Evolutionary conservation across 2,797 vertebrate species (phyloP).

Genomic region (Melanotaenia pygmaea): DNA sequence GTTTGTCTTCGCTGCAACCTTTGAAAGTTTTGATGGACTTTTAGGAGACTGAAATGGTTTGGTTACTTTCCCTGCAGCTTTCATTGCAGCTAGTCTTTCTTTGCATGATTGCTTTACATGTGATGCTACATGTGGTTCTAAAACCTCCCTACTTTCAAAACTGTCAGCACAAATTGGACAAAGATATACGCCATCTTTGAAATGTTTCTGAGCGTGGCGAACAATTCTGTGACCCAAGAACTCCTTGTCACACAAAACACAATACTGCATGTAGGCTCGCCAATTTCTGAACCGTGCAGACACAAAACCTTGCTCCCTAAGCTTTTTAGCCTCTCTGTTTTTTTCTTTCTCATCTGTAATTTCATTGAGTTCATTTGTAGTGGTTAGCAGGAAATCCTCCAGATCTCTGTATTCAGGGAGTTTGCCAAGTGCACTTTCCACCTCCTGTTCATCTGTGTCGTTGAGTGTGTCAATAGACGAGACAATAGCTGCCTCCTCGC

Average conservation of each 20-base stretch:
- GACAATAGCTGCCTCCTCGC: constrained; percentile 97
- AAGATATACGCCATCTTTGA: constrained; percentile 96
- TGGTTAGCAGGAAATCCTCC: constrained; percentile 88
- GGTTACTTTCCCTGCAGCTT: constrained; percentile 89
- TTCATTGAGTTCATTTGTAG: constrained; percentile 88
- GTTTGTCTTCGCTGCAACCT: constrained; percentile 88
- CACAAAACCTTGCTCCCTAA: constrained; percentile 95
- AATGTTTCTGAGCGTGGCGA: constrained; percentile 97
- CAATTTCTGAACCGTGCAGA: constrained; percentile 99
- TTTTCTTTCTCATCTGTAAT: constrained; percentile 91
- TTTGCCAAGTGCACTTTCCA: constrained; percentile 87
- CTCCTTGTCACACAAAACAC: constrained; percentile 98
- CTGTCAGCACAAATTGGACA: constrained; percentile 98
- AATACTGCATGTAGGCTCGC: constrained; percentile 99
- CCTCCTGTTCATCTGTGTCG: constrained; percentile 94
- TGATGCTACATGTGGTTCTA: constrained; percentile 97
- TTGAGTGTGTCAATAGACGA: constrained; percentile 97
- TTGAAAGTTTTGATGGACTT: constrained; percentile 71
- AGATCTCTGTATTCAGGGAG: constrained; percentile 88
- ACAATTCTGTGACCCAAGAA: constrained; percentile 98
- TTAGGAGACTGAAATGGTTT: constrained; percentile 81
- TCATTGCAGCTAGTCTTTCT: constrained; percentile 97
- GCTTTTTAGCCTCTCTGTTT: constrained; percentile 95
- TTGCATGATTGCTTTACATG: constrained; percentile 99
- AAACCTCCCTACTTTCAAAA: constrained; percentile 93